Percentiles rank a stretch among this genome's conserved stretches.
phyloP scores from a whole-genome alignment of 2,888 invertebrate species.

The Diaprepes abbreviatus region DNA sequence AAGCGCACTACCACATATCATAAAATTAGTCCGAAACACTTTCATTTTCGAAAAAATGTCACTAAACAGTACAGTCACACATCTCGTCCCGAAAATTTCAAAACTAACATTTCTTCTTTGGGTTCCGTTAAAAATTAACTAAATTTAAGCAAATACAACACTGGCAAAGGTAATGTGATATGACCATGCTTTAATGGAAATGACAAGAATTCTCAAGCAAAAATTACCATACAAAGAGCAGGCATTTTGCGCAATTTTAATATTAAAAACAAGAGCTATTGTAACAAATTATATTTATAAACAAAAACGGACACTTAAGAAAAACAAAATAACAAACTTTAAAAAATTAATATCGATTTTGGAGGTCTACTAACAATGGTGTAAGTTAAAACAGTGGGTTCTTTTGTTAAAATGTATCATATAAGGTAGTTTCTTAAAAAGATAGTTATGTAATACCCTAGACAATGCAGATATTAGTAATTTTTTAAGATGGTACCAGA shows the following conservation, averaged over 20 bases:
- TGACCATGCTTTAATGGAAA: slow-evolving; percentile 57
- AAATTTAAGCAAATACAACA: slow-evolving; percentile 14
- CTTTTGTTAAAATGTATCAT: slow-evolving; percentile 6
- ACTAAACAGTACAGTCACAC: slow-evolving; percentile 2
- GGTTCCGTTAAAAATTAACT: slow-evolving; percentile 4
- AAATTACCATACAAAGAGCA: slow-evolving; percentile 56
- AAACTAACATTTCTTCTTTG: background rate
- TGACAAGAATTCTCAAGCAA: slow-evolving; percentile 51
- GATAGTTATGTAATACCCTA: background rate
- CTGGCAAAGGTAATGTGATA: slow-evolving; percentile 49
- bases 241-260: slow-evolving; percentile 43
- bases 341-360: background rate
- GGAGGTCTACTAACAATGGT: background rate
- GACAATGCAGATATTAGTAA: slow-evolving; percentile 15
- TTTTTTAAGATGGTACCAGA: slow-evolving; percentile 36
- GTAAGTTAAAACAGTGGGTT: background rate
- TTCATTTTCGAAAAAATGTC: slow-evolving; percentile 23
- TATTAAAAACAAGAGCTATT: slow-evolving; percentile 6
- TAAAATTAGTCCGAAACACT: slow-evolving; percentile 26
- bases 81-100: background rate
- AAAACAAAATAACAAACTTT: background rate
- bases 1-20: slow-evolving; percentile 16
- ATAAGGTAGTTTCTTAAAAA: background rate
- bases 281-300: slow-evolving; percentile 1
- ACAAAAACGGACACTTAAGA: background rate